Conservation (phyloP, 2,113 vertebrate species). For the Pantherophis guttatus region DNA sequence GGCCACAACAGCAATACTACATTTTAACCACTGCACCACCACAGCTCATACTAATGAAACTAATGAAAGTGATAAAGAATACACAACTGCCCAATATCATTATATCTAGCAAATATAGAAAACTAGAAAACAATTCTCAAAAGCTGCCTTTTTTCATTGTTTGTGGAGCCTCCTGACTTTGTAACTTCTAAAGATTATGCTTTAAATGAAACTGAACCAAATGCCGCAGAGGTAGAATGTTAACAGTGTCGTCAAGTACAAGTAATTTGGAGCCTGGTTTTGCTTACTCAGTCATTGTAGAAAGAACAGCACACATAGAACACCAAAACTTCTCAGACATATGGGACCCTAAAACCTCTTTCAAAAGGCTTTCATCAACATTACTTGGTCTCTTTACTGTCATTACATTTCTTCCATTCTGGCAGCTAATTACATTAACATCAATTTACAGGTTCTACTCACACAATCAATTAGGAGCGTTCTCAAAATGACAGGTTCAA, state of each 20-base stretch:
- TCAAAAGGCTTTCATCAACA: conserved; percentile 28
- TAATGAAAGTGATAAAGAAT: conserved; percentile 42
- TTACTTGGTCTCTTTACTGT: conserved; percentile 9
- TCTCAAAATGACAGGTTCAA: background rate
- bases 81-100: conserved; percentile 35
- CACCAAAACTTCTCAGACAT: background rate
- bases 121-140: conserved; percentile 58
- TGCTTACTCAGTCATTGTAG: background rate
- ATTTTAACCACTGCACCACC: background rate
- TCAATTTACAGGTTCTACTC: background rate
- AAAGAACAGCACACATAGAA: background rate
- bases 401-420: background rate
- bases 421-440: conserved; percentile 2
- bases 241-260: conserved; percentile 34
- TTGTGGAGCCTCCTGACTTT: conserved; percentile 44
- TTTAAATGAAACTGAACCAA: conserved; percentile 50
- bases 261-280: conserved; percentile 27
- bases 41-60: conserved; percentile 26
- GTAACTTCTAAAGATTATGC: conserved; percentile 44
- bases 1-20: background rate
- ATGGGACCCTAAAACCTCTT: conserved; percentile 12
- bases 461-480: background rate
- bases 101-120: conserved; percentile 7
- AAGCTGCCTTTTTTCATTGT: conserved; percentile 49
- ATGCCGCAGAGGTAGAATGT: conserved; percentile 24